Evolutionary conservation across 2,888 invertebrate species (phyloP).

Genomic region (Ormia ochracea): DNA sequence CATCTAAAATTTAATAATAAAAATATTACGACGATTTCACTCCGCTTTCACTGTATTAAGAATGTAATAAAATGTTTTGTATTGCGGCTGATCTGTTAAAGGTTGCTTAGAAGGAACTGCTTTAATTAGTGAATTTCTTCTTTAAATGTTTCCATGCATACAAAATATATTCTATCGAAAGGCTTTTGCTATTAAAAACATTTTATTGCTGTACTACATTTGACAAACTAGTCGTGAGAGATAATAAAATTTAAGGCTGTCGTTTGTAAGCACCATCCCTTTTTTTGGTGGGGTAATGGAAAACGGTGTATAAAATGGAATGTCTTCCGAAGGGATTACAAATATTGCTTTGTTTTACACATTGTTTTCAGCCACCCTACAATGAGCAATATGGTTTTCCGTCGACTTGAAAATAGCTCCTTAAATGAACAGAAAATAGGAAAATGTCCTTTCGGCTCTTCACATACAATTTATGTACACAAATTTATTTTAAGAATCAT

Average conservation of each 20-base stretch:
- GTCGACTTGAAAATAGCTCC: too few relatives aligned
- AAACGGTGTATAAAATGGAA: too few relatives aligned
- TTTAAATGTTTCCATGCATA: background rate
- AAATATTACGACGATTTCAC: conserved; percentile 28
- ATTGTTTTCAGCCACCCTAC: too few relatives aligned
- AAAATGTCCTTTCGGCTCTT: too few relatives aligned
- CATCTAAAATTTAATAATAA: conserved; percentile 5
- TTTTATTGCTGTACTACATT: background rate
- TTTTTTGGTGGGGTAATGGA: too few relatives aligned
- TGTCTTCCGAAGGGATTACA: too few relatives aligned
- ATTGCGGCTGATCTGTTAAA: background rate
- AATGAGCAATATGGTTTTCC: too few relatives aligned
- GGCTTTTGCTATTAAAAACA: background rate
- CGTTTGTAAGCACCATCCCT: background rate
- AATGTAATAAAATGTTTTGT: conserved; percentile 24
- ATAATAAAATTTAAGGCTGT: background rate
- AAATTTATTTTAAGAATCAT: too few relatives aligned
- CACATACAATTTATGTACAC: too few relatives aligned
- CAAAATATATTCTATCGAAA: background rate
- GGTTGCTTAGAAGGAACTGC: background rate
- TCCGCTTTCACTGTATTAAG: background rate
- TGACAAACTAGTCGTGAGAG: background rate
- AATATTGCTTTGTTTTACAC: too few relatives aligned
- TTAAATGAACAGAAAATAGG: too few relatives aligned
- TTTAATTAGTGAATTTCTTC: conserved; percentile 14